These are phyloP conservation scores for Notolepis coatsorum DNA, from an alignment of 2,797 vertebrate genomes.

Conservation along the genomic window DNA sequence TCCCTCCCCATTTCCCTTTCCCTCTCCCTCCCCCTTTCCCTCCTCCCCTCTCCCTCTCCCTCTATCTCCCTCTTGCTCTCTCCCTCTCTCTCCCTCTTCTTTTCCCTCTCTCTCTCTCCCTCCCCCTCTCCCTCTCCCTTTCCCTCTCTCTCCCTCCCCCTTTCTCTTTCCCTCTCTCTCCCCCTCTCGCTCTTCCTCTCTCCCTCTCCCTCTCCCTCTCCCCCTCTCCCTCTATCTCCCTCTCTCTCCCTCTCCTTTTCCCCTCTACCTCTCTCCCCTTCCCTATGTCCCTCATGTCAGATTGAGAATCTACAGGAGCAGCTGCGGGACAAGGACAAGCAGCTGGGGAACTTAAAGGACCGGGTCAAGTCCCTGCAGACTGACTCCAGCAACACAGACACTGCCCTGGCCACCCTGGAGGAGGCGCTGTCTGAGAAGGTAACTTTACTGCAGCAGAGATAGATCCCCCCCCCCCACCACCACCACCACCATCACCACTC, in stretches of 20 bases:
- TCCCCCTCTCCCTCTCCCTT: not conserved
- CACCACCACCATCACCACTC: too few species aligned
- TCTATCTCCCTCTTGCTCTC: not conserved
- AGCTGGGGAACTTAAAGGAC: constrained; percentile 95
- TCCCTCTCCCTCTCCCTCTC: not conserved
- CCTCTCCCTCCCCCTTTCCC: not conserved
- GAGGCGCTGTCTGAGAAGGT: constrained; percentile 98
- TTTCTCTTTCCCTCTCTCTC: not conserved
- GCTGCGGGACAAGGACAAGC: constrained; percentile 98
- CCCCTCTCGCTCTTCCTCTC: not conserved
- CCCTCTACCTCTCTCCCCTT: not conserved
- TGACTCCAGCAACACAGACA: constrained; percentile 98
- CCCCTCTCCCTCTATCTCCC: not conserved
- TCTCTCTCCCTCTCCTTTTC: not conserved
- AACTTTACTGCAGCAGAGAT: not conserved
- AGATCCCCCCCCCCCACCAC: too few species aligned
- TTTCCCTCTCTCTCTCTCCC: not conserved
- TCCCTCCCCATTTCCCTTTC: too few species aligned
- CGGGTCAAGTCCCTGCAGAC: constrained; percentile 97
- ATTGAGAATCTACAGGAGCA: constrained; percentile 96
- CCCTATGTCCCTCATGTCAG: constrained; percentile 49
- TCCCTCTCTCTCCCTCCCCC: constrained; percentile 9
- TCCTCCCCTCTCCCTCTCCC: not conserved
- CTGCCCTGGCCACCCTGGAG: constrained; percentile 94
- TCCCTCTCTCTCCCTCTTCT: not conserved